These are phyloP conservation scores for Macrotus californicus DNA, from an alignment of 2,113 vertebrate species.

Conservation along the genomic window DNA sequence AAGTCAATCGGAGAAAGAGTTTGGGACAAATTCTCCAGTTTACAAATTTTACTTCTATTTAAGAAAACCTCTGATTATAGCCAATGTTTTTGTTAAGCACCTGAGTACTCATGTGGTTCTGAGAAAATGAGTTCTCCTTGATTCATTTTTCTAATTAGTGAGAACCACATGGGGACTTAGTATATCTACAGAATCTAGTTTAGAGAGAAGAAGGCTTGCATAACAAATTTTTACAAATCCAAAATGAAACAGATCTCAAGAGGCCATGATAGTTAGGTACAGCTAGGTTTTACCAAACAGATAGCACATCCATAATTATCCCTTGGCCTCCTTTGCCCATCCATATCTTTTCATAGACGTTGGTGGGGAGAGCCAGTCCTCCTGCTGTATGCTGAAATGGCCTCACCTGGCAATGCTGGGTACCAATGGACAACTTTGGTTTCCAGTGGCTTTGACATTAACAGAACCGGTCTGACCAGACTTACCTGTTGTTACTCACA, in stretches of 20 bases:
- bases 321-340: background rate
- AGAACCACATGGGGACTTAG: background rate
- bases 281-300: background rate
- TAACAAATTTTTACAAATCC: background rate
- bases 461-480: background rate
- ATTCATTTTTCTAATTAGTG: background rate
- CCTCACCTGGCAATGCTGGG: background rate
- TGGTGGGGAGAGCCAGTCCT: background rate
- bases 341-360: background rate
- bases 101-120: background rate
- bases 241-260: background rate
- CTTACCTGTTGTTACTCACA: background rate
- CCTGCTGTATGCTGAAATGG: background rate
- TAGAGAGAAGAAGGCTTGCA: background rate
- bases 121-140: constrained; percentile 32
- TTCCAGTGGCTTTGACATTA: background rate
- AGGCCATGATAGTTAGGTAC: background rate
- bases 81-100: background rate
- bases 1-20: background rate
- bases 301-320: background rate
- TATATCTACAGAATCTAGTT: background rate
- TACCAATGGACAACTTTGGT: background rate
- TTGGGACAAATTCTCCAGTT: background rate
- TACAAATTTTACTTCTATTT: background rate
- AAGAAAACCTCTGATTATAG: background rate